Conservation (phyloP, 2,113 vertebrate species). For the Callipepla squamata region DNA sequence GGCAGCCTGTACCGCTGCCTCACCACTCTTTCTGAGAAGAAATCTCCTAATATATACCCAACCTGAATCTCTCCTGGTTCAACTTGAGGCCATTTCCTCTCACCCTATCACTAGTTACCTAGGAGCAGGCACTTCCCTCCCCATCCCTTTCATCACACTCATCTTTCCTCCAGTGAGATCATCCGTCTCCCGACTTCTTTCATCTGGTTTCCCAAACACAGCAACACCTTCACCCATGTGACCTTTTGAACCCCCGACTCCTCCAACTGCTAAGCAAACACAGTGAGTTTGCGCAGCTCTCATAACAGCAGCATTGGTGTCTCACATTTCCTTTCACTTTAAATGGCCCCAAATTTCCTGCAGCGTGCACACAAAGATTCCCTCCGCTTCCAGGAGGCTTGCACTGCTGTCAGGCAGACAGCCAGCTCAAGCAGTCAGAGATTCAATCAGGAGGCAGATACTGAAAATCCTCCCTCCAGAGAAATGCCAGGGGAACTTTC, state of each 20-base stretch:
- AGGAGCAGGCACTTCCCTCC: neutral
- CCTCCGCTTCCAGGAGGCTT: neutral
- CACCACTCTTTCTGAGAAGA: too few relatives aligned
- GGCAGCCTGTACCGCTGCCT: too few relatives aligned
- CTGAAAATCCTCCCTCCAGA: neutral
- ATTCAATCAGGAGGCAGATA: neutral
- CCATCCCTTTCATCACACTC: neutral
- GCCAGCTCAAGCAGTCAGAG: constrained; percentile 36
- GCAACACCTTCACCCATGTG: fast-evolving
- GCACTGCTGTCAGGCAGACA: neutral
- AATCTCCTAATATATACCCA: too few relatives aligned
- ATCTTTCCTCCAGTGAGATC: neutral
- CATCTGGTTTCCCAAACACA: neutral
- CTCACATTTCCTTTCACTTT: neutral
- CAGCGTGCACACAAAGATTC: neutral
- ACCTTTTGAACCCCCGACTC: neutral
- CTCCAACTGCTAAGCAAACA: neutral
- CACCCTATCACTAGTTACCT: too few relatives aligned
- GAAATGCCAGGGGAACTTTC: constrained; percentile 3
- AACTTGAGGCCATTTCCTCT: too few relatives aligned
- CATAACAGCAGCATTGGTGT: neutral
- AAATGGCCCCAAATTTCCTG: neutral
- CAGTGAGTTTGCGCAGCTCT: neutral
- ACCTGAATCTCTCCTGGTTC: too few relatives aligned
- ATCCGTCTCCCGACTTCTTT: neutral